A percentile compares a stretch with the other conserved stretches of the same genome.
Conservation (phyloP, 2,888 invertebrate species). For the Sinotaia quadrata region DNA sequence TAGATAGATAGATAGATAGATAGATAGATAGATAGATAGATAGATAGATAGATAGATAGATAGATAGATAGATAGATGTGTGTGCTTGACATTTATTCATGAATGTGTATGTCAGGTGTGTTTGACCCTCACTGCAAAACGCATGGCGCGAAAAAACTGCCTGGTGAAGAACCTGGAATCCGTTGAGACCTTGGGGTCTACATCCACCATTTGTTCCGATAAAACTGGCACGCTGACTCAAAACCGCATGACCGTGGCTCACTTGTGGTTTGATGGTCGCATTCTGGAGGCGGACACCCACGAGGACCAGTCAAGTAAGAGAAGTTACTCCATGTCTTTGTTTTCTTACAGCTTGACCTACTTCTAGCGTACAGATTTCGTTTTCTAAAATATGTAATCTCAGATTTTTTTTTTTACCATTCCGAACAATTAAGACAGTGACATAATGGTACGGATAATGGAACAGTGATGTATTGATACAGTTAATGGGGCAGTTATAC, state of each 20-base stretch:
- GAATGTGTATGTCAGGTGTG: slow-evolving; percentile 77
- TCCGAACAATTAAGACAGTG: too few relatives aligned
- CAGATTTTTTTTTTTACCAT: too few relatives aligned
- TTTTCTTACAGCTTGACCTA: too few relatives aligned
- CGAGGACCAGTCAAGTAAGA: slow-evolving; percentile 92
- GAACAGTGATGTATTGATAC: too few relatives aligned
- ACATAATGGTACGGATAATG: too few relatives aligned
- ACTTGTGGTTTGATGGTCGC: slow-evolving; percentile 99
- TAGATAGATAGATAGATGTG: background rate
- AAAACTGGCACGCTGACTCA: slow-evolving; percentile 99
- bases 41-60: background rate
- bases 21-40: background rate
- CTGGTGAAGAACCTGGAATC: slow-evolving; percentile 99
- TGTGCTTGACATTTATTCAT: too few relatives aligned
- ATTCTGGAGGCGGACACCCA: slow-evolving; percentile 99
- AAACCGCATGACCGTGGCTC: slow-evolving; percentile 99
- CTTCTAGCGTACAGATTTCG: too few relatives aligned
- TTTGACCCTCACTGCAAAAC: slow-evolving; percentile 96
- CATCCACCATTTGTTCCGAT: slow-evolving; percentile 99
- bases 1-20: background rate
- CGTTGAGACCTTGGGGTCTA: slow-evolving; percentile 98
- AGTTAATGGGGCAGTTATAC: too few relatives aligned
- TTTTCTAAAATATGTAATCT: too few relatives aligned
- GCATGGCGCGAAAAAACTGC: slow-evolving; percentile 99
- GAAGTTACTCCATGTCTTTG: too few relatives aligned